Conservation (phyloP, 2,888 invertebrate genomes). For the Marasmarcha lunaedactyla region DNA sequence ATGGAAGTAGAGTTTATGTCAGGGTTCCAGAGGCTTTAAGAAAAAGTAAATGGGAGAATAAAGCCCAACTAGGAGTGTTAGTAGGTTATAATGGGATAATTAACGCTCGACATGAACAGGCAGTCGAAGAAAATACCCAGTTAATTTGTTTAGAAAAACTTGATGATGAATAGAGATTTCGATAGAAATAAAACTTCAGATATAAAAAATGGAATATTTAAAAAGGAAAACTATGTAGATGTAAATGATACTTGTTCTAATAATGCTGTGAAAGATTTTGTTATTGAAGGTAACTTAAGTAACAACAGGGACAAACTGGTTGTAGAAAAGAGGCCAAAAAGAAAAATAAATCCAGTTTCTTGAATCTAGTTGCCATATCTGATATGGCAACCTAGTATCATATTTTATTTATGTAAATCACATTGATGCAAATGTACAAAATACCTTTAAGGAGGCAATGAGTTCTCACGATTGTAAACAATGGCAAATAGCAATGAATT, state of each 20-base stretch:
- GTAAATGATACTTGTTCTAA: neutral
- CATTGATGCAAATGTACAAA: slow-evolving; percentile 19
- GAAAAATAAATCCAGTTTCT: slow-evolving; percentile 10
- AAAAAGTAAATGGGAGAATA: slow-evolving; percentile 21
- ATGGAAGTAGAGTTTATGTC: slow-evolving; percentile 23
- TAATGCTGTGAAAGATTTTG: slow-evolving; percentile 6
- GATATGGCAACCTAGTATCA: slow-evolving; percentile 15
- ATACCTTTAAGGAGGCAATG: slow-evolving; percentile 22
- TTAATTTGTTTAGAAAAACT: too few species aligned
- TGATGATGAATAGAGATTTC: neutral
- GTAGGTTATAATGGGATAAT: slow-evolving; percentile 21
- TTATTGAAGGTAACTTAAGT: slow-evolving; percentile 6
- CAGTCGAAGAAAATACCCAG: slow-evolving; percentile 10
- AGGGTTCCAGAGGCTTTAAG: slow-evolving; percentile 20
- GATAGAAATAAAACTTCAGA: neutral
- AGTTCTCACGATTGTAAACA: slow-evolving; percentile 16
- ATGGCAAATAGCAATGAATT: slow-evolving; percentile 23
- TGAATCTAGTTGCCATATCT: too few species aligned
- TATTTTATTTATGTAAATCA: slow-evolving; percentile 20
- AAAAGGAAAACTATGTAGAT: slow-evolving; percentile 13
- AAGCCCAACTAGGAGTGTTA: slow-evolving; percentile 18
- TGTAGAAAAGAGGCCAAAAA: slow-evolving; percentile 11
- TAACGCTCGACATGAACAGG: slow-evolving; percentile 18
- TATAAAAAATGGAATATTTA: neutral
- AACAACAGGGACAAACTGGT: slow-evolving; percentile 10